Conservation (phyloP, 2,113 vertebrate species). For the Gorsachius goisagi region DNA sequence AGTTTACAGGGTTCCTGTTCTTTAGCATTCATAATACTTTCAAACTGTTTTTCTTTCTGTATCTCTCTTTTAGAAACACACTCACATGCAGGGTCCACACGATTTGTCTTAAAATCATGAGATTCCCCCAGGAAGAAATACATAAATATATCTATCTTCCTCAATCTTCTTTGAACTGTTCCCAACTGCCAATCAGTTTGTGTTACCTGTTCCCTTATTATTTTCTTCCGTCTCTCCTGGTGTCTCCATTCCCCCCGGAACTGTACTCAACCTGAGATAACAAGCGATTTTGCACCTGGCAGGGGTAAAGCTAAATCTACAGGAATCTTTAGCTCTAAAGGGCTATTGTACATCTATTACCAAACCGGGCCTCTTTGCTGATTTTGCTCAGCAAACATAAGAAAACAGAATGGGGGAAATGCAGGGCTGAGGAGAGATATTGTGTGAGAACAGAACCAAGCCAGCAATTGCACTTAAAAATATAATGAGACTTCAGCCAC, state of each 20-base stretch:
- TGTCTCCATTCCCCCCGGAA: neutral
- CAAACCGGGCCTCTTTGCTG: neutral
- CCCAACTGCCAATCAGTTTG: neutral
- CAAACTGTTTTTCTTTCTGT: neutral
- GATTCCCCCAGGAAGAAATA: neutral
- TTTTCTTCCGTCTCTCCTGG: neutral
- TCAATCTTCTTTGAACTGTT: neutral
- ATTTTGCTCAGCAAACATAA: neutral
- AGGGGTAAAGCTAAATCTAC: neutral
- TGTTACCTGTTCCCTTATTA: neutral
- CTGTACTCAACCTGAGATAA: neutral
- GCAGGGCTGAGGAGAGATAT: neutral
- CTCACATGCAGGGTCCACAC: neutral
- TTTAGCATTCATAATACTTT: neutral
- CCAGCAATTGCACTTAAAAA: constrained; percentile 4
- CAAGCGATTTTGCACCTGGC: neutral
- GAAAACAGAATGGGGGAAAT: neutral
- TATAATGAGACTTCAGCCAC: neutral
- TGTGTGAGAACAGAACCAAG: neutral
- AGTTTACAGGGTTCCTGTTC: neutral
- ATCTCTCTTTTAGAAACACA: neutral
- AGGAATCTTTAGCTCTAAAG: neutral
- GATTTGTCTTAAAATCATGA: neutral
- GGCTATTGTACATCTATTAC: neutral
- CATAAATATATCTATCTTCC: neutral